These are phyloP conservation scores for Papilio xuthus DNA, from an alignment of 1,140 invertebrate genomes.

Conservation along the genomic window DNA sequence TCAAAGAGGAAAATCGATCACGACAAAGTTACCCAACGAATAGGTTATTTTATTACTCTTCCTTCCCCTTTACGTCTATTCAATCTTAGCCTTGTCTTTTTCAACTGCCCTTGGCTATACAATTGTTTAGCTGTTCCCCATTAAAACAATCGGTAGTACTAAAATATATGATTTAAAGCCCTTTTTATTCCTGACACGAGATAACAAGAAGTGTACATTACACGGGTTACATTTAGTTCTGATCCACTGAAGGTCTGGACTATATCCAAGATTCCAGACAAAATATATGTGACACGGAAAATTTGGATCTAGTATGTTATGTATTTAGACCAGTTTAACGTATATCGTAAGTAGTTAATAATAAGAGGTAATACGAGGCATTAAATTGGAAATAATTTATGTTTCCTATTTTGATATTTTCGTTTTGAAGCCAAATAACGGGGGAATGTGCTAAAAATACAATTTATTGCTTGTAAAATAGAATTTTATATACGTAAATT, in stretches of 20 bases:
- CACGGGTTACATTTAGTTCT: conserved; percentile 47
- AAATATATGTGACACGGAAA: conserved; percentile 43
- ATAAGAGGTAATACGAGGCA: background rate
- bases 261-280: conserved; percentile 57
- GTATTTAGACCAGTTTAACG: background rate
- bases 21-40: conserved; percentile 2
- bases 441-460: background rate
- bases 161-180: conserved; percentile 18
- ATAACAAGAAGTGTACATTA: conserved; percentile 41
- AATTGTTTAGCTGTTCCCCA: background rate
- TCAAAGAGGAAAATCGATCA: conserved; percentile 10
- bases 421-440: conserved; percentile 20
- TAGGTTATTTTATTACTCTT: conserved; percentile 27
- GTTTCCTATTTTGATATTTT: conserved; percentile 27
- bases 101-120: background rate
- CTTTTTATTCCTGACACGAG: conserved; percentile 19
- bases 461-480: background rate
- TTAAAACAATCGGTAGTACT: background rate
- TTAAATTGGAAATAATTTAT: conserved; percentile 28
- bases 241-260: conserved; percentile 55
- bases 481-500: background rate
- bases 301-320: conserved; percentile 11
- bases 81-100: conserved; percentile 14
- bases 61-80: conserved; percentile 32
- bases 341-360: conserved; percentile 9